A percentile compares a stretch with the other conserved stretches of the same genome.
These are phyloP conservation scores for Autographa pulchrina DNA, from an alignment of 2,888 invertebrate species.

Conservation along the genomic window DNA sequence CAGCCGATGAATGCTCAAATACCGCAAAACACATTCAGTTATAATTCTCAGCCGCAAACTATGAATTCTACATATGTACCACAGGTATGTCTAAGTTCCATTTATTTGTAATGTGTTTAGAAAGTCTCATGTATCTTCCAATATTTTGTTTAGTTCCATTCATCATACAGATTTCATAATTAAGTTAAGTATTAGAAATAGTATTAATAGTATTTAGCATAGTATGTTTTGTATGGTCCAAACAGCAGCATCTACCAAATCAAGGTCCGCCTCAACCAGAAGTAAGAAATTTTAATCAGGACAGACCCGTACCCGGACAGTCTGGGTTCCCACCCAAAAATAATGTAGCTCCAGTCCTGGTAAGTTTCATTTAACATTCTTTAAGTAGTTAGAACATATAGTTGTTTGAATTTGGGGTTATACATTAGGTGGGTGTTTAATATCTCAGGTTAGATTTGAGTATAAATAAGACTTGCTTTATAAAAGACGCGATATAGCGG, in stretches of 20 bases:
- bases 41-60: constrained; percentile 37
- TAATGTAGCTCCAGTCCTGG: constrained; percentile 52
- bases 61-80: constrained; percentile 51
- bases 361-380: constrained; percentile 41
- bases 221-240: constrained; percentile 5
- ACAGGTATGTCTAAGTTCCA: constrained; percentile 55
- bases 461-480: not conserved
- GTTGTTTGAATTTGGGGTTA: not conserved
- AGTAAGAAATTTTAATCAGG: constrained; percentile 46
- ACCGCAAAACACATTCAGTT: constrained; percentile 56
- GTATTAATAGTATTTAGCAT: not conserved
- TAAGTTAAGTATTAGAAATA: not conserved
- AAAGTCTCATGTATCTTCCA: not conserved
- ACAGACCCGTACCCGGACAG: constrained; percentile 46
- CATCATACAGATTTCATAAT: not conserved
- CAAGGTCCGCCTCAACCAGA: constrained; percentile 26
- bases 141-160: not conserved
- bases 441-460: not conserved
- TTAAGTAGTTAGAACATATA: not conserved
- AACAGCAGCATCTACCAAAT: constrained; percentile 39
- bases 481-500: not conserved
- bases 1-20: constrained; percentile 37
- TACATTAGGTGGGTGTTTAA: no score
- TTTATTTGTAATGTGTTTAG: not conserved
- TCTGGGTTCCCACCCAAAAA: constrained; percentile 57